Percentiles rank a stretch among this genome's conserved stretches.
These are phyloP conservation scores for Biston stratarius DNA, from an alignment of 2,888 invertebrate species.

Conservation along the genomic window DNA sequence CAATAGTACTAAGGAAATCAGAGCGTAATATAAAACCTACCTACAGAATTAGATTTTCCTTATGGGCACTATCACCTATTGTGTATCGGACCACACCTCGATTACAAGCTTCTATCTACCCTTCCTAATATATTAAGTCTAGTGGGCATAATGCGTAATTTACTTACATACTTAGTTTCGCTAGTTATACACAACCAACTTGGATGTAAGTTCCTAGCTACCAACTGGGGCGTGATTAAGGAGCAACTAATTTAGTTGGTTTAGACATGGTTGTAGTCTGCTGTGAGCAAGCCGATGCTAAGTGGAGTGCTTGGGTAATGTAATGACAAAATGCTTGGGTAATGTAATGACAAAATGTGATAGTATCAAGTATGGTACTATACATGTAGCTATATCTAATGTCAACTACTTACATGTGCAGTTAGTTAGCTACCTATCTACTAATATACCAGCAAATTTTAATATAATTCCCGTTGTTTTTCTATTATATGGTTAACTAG, in stretches of 20 bases:
- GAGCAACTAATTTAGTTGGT: conserved; percentile 55
- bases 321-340: conserved; percentile 39
- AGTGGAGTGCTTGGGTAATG: conserved; percentile 40
- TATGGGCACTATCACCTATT: no score
- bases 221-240: conserved; percentile 54
- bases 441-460: no score
- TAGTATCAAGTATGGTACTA: conserved; percentile 18
- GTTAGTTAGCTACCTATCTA: no score
- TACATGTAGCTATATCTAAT: not conserved
- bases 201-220: conserved; percentile 28
- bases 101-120: conserved; percentile 4
- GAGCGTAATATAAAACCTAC: no score
- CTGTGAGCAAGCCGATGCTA: conserved; percentile 40
- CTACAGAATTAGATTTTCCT: no score
- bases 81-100: no score
- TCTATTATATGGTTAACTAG: no score
- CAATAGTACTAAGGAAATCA: no score
- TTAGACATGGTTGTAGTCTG: conserved; percentile 42
- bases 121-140: conserved; percentile 28
- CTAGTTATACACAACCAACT: conserved; percentile 29
- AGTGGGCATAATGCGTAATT: conserved; percentile 30
- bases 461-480: no score
- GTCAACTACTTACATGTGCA: no score
- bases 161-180: conserved; percentile 24
- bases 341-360: conserved; percentile 39